phyloP scores from a whole-genome alignment of 2,888 invertebrate species.

The Amaurobius ferox region DNA sequence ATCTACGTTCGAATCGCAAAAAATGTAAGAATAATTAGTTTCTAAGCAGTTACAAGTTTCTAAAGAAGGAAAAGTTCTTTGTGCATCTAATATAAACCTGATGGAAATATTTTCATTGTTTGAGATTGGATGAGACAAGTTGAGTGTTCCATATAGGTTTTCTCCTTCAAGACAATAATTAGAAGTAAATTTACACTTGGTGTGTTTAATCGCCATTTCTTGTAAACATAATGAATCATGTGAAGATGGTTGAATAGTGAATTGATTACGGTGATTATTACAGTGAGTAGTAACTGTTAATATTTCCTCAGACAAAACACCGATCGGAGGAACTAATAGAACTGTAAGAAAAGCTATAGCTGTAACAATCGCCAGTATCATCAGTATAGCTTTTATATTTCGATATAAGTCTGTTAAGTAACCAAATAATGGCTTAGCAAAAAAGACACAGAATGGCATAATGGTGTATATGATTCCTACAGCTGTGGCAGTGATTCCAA shows the following conservation, averaged over 20 bases:
- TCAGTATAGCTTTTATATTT: constrained; percentile 54
- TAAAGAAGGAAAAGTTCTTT: background rate
- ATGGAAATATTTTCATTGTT: background rate
- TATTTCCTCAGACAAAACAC: background rate
- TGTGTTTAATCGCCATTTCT: background rate
- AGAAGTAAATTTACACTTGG: background rate
- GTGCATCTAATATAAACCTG: background rate
- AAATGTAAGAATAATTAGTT: background rate
- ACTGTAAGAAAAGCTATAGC: background rate
- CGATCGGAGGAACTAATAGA: background rate
- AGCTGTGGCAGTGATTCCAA: constrained; percentile 66
- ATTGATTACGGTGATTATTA: background rate
- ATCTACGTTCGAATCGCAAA: background rate
- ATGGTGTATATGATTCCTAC: constrained; percentile 71
- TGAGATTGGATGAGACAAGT: too few relatives aligned
- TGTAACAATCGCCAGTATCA: constrained; percentile 4
- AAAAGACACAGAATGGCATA: constrained; percentile 71
- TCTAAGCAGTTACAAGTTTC: background rate
- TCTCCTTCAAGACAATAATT: background rate
- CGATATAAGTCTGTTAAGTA: constrained; percentile 70
- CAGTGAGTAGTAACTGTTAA: background rate
- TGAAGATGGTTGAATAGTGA: background rate
- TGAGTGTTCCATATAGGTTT: background rate
- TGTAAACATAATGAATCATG: background rate
- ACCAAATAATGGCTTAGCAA: constrained; percentile 72